Evolutionary conservation across 2,888 invertebrate genomes (phyloP), one percentile per base, ranked within the genome.

Genomic region (Dolichopus griseipennis): DNA sequence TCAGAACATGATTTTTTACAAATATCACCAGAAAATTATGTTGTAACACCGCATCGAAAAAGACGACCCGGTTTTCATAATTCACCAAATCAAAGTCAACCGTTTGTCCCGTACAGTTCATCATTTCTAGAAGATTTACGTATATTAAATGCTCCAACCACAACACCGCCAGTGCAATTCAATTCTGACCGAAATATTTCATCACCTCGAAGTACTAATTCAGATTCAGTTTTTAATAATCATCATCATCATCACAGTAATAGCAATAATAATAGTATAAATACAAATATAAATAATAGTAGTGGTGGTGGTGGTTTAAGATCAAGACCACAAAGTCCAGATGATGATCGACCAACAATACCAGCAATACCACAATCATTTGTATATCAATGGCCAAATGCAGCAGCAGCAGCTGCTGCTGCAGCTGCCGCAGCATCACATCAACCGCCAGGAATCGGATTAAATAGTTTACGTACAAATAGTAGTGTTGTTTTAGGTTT

Each of bases 41-140:
- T 93, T 63, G 93, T 93, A 27, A 93, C 92, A 43, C 93, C 93
- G 15, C 92, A 93, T 82, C 84, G 93, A 74, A 93, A 93, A 82
- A 84, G 93, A 78, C 84, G 92, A 78, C 92, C 92, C 1, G 93
- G 93, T 66, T 93, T 93, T 76, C 92, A 92, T 78, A 92, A 92
- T 77, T 90, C 92, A 52, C 92, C 93, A 22, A 90, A 91, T 71
- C 92, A 93, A 78, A 92, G 93, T 81, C 91, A 92, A 71, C 91
- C 93, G 61, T 93, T 93, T 77, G 91, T 92, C 72, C 91, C 92
- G 69, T 92, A 91, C 78, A 88, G 88, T 73, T 89, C 88, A 70
- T 87, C 89, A 73, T 88, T 90, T 76, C 83, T 90, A 73, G 90
- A 90, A 78, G 90, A 90, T 77, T 85, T 88, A 76, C 83, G 89